phyloP scores from a whole-genome alignment of 2,888 invertebrate genomes.

The Amiota mariae region DNA sequence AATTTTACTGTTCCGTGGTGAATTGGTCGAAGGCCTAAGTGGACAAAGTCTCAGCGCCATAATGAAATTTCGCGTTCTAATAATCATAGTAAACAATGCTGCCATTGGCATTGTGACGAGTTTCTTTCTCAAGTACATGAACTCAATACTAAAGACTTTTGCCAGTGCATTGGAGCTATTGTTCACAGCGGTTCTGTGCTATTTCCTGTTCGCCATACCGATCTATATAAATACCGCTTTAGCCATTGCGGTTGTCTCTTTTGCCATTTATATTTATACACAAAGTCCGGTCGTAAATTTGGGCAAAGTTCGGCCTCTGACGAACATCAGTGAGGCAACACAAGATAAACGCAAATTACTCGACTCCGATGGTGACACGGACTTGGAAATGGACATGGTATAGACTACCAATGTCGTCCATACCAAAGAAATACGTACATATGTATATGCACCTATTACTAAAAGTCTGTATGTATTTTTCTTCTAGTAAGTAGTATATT shows the following conservation, averaged over 20 bases:
- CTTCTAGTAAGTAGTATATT: not conserved
- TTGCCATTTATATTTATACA: constrained; percentile 89
- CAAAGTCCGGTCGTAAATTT: constrained; percentile 87
- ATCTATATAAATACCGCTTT: constrained; percentile 87
- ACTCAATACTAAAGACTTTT: constrained; percentile 96
- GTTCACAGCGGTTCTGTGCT: constrained; percentile 91
- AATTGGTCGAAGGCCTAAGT: constrained; percentile 78
- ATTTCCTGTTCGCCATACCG: constrained; percentile 87
- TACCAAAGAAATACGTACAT: no score
- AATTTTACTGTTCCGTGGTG: constrained; percentile 81
- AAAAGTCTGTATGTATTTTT: not conserved
- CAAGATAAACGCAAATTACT: constrained; percentile 60
- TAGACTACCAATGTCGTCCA: constrained; percentile 41
- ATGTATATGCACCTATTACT: no score
- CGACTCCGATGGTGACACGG: constrained; percentile 62
- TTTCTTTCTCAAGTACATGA: constrained; percentile 92
- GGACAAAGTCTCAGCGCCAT: constrained; percentile 76
- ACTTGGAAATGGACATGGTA: constrained; percentile 69
- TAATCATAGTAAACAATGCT: constrained; percentile 91
- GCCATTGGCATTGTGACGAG: constrained; percentile 94
- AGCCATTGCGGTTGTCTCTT: constrained; percentile 87
- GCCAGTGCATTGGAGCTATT: constrained; percentile 94
- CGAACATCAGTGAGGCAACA: constrained; percentile 49
- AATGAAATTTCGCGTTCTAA: constrained; percentile 81
- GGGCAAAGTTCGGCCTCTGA: constrained; percentile 65